Percentiles rank a stretch among this genome's conserved stretches.
Conservation (phyloP, 2,113 vertebrate species). For the Scytalopus superciliaris region DNA sequence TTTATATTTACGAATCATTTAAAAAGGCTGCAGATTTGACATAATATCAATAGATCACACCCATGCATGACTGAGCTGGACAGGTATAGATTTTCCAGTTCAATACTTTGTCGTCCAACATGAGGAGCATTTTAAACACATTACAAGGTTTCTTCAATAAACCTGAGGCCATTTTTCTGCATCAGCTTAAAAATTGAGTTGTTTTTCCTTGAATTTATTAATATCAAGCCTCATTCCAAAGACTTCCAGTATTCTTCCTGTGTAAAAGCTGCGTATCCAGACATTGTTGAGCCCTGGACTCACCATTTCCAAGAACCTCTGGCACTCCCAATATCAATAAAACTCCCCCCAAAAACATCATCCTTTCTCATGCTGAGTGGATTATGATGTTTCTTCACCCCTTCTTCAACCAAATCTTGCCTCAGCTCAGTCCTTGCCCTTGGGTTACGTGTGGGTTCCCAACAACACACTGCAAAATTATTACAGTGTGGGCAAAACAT, state of each 20-base stretch:
- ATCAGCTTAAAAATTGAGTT: background rate
- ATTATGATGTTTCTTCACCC: background rate
- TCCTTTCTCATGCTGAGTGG: background rate
- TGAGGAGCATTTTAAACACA: background rate
- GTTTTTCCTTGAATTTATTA: background rate
- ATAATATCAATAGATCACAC: background rate
- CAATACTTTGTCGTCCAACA: background rate
- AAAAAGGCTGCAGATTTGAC: background rate
- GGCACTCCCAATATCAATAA: background rate
- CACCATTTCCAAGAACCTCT: background rate
- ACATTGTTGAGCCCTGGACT: background rate
- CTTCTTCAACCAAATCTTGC: background rate
- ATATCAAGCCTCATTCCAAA: background rate
- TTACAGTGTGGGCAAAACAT: background rate
- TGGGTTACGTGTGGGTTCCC: background rate
- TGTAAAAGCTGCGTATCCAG: background rate
- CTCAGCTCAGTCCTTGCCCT: background rate
- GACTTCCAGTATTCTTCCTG: background rate
- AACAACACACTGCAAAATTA: background rate
- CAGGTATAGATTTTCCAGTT: background rate
- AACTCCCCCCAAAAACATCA: fast-evolving
- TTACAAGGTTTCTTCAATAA: background rate
- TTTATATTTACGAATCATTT: background rate
- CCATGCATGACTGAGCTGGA: background rate
- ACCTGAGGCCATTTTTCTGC: background rate